Evolutionary conservation across 1,140 invertebrate species (phyloP), one percentile per base, ranked within the genome.

Genomic region (Sycophila sp.): DNA sequence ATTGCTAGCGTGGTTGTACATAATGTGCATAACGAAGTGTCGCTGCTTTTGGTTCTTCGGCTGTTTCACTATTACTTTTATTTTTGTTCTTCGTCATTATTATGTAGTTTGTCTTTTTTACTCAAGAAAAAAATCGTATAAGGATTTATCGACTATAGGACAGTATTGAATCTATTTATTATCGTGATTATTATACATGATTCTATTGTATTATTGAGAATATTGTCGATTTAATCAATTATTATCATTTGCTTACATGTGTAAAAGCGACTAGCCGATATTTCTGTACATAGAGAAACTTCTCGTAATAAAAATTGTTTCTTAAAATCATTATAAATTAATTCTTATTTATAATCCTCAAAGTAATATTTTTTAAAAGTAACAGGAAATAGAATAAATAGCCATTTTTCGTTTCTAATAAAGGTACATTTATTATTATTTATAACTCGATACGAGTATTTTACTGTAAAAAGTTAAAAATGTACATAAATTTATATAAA

Each of bases 251-350:
- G 75, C 74, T 72, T 77, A 76, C 76, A 80, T 79, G 60, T 81
- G 69, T 77, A 81, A 77, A 78, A 78, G 75, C 77, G 74, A 78
- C 68, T 83, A 83, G 81, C 79, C 73, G 75, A 80, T 81, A 73
- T 76, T 77, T 80, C 72, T 84, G 84, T 85, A 85, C 78, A 85
- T 85, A 85, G 73, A 79, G 73, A 63, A 71, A 71, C 75, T 79
- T 82, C 79, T 80, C 76, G 56, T 79, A 85, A 84, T 85, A 84
- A 84, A 83, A 80, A 55, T 73, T 78, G 72, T 76, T 76, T 78
- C 74, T 55, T 66, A 77, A 78, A 72, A 72, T 71, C 69, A 64
- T 7, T 34, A 0, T 49, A 26, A 42, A 47, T 60, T 53, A 59
- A 58, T 22, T 26, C 8, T 59, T 59, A 5, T 26, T 8, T 24